Evolutionary conservation across 2,797 vertebrate species (phyloP).

Genomic region (Galagoides demidoff): DNA sequence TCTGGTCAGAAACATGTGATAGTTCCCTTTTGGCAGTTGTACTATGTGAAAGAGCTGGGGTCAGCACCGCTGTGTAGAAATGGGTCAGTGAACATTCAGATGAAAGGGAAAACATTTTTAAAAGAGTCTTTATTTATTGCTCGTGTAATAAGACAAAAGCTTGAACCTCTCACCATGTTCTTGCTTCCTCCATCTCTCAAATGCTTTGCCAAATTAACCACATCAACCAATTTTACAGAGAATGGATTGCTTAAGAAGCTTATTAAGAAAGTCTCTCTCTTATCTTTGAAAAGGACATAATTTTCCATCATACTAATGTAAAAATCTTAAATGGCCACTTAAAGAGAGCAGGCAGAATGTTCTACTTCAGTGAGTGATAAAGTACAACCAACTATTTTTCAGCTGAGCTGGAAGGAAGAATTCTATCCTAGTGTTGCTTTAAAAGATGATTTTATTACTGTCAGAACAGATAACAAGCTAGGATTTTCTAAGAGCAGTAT

Average conservation of each 20-base stretch:
- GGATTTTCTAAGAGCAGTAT: conserved; percentile 60
- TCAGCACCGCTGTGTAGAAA: conserved; percentile 60
- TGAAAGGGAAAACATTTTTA: conserved; percentile 72
- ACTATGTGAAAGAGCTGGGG: conserved; percentile 78
- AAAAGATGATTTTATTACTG: conserved; percentile 63
- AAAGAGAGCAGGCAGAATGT: conserved; percentile 46
- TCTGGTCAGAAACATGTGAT: conserved; percentile 44
- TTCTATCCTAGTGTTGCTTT: conserved; percentile 52
- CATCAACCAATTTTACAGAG: conserved; percentile 73
- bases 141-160: conserved; percentile 64
- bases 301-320: conserved; percentile 56
- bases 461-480: conserved; percentile 53
- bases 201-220: conserved; percentile 78
- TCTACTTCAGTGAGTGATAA: conserved; percentile 32
- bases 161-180: conserved; percentile 62
- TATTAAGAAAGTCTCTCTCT: conserved; percentile 58
- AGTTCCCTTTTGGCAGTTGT: conserved; percentile 70
- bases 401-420: conserved; percentile 53
- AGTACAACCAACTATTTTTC: conserved; percentile 45
- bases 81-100: conserved; percentile 63
- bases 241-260: conserved; percentile 60
- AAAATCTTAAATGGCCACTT: conserved; percentile 53
- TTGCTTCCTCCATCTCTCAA: conserved; percentile 68
- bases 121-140: conserved; percentile 77
- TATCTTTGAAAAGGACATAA: conserved; percentile 51